Conservation (phyloP, 2,888 invertebrate species). For the Gerris lacustris region DNA sequence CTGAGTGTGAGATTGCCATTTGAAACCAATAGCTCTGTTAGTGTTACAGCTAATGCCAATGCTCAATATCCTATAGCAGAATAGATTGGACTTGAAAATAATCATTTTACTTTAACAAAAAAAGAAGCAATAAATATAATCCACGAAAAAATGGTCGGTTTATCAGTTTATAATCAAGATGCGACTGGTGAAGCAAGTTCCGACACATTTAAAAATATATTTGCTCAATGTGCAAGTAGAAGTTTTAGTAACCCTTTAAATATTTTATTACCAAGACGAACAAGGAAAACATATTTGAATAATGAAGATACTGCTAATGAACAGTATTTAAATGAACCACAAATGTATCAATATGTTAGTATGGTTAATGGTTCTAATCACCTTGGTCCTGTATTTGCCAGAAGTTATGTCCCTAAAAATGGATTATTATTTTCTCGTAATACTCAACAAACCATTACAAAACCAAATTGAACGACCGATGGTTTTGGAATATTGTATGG, state of each 20-base stretch:
- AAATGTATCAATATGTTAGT: not conserved
- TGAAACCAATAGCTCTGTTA: constrained; percentile 9
- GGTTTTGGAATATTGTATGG: not conserved
- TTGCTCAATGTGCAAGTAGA: not conserved
- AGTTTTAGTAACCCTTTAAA: not conserved
- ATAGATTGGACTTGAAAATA: not conserved
- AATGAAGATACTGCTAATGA: not conserved
- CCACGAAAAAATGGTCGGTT: not conserved
- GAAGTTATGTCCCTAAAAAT: not conserved
- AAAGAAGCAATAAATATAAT: not conserved
- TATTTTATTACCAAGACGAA: not conserved
- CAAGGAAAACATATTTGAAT: not conserved
- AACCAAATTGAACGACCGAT: not conserved
- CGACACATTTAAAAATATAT: not conserved
- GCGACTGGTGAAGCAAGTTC: not conserved
- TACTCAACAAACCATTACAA: not conserved
- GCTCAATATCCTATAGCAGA: constrained; percentile 7
- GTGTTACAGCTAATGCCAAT: constrained; percentile 14
- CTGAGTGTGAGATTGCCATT: not conserved
- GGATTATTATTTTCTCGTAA: not conserved
- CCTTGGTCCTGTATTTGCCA: not conserved
- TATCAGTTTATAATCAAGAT: not conserved
- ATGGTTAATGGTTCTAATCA: constrained; percentile 2
- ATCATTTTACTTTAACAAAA: constrained; percentile 11
- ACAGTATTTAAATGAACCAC: not conserved